These are phyloP conservation scores for Alouatta palliata DNA, from an alignment of 2,113 vertebrate genomes.

Conservation along the genomic window DNA sequence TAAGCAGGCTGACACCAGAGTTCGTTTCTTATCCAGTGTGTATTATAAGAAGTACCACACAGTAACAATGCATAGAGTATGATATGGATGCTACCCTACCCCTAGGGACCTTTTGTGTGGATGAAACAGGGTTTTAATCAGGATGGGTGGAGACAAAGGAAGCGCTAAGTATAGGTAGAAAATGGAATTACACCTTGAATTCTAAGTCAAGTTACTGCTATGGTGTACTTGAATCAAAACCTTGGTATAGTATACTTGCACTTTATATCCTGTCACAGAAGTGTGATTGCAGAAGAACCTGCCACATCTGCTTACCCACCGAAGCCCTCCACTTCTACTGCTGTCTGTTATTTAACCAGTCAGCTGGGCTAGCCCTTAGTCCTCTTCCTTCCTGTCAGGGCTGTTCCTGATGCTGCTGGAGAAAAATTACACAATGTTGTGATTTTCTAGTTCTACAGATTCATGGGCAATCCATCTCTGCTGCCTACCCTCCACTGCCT, in stretches of 20 bases:
- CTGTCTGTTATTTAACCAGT: not conserved
- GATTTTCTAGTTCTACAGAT: not conserved
- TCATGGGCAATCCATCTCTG: too few species aligned
- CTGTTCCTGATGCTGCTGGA: not conserved
- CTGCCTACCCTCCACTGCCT: not conserved
- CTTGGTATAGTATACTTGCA: not conserved
- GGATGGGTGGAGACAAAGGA: not conserved
- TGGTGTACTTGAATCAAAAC: not conserved
- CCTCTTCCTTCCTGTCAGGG: not conserved
- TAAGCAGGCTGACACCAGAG: not conserved
- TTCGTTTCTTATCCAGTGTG: not conserved
- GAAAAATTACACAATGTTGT: not conserved
- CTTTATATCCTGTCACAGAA: not conserved
- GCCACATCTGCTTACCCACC: not conserved
- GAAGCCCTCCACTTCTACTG: not conserved
- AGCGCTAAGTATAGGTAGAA: not conserved
- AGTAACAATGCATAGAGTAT: not conserved
- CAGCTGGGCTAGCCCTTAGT: too few species aligned
- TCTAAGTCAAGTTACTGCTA: not conserved
- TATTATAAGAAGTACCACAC: not conserved
- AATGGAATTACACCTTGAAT: not conserved
- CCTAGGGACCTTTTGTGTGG: not conserved
- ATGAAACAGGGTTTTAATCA: not conserved
- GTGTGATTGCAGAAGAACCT: not conserved
- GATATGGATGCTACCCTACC: not conserved